Evolutionary conservation across 2,113 vertebrate genomes (phyloP).

Genomic region (Mionectes macconnelli): DNA sequence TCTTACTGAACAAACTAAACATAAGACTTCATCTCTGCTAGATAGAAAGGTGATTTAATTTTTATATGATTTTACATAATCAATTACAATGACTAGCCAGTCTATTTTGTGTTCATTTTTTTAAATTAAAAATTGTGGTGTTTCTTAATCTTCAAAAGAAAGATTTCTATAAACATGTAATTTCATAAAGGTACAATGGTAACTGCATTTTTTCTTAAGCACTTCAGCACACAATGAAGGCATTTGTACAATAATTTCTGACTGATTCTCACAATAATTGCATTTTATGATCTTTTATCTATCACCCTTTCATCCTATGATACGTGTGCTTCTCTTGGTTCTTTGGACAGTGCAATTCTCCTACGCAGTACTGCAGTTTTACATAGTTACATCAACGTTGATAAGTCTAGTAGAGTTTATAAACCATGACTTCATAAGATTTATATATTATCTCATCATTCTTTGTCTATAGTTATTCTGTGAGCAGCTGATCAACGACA

Average conservation of each 20-base stretch:
- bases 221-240: background rate
- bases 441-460: background rate
- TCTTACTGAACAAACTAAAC: background rate
- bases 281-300: background rate
- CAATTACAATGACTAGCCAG: background rate
- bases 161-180: background rate
- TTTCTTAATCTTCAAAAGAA: background rate
- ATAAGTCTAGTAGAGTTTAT: background rate
- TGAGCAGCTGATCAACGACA: background rate
- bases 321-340: background rate
- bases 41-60: background rate
- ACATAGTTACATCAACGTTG: background rate
- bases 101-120: background rate
- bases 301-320: background rate
- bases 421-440: background rate
- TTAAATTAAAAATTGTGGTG: background rate
- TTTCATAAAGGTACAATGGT: background rate
- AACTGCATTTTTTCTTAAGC: background rate
- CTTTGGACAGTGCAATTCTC: background rate
- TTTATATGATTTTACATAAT: background rate
- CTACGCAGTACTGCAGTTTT: background rate
- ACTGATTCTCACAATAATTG: background rate
- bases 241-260: background rate
- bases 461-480: background rate
- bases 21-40: background rate